Evolutionary conservation across 2,113 vertebrate genomes (phyloP), one percentile per base, ranked within the genome.

Genomic region (Stigmatopora nigra): DNA sequence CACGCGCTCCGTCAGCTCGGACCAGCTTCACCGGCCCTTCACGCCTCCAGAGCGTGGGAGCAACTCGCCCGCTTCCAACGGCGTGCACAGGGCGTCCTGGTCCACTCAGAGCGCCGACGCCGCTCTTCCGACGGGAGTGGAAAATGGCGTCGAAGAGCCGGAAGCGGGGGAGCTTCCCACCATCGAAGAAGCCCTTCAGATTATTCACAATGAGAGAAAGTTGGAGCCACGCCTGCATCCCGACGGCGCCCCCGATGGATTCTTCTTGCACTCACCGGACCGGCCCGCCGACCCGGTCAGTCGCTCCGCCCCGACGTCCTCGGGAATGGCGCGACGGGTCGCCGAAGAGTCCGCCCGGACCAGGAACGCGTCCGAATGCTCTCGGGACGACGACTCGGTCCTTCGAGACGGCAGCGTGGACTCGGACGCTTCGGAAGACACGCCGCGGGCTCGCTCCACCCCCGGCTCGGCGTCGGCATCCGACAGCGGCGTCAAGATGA

Each of bases 111-210:
- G 62, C 61, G 80, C 82, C 51, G 60, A 61, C 61, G 80, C 82
- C 51, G 68, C 83, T 64, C 84, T 86, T 9, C 76, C 76, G 49
- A 2, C 88, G 38, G 72, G 70, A 13, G 88, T 89, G 61, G 89
- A 91, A 71, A 92, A 92, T 0, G 90, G 88, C 14, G 66, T 80
- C 55, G 85, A 60, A 0, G 83, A 61, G 2, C 82, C 48, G 44
- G 87, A 88, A 69, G 75, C 52, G 0, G 90, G 89, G 13, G 94
- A 94, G 67, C 84, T 95, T 49, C 94, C 94, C 17, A 96, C 93
- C 47, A 95, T 96, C 5, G 94, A 96, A 71, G 94, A 96, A 76
- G 94, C 94, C 1, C 80, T 96, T 69, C 93, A 96, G 84, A 96
- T 96, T 67, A 96, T 96, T 68, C 93, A 96, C 86, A 94, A 92